Percentiles rank a stretch among this genome's conserved stretches.
phyloP scores from a whole-genome alignment of 2,888 invertebrate genomes.

The Apamea epomidion region DNA sequence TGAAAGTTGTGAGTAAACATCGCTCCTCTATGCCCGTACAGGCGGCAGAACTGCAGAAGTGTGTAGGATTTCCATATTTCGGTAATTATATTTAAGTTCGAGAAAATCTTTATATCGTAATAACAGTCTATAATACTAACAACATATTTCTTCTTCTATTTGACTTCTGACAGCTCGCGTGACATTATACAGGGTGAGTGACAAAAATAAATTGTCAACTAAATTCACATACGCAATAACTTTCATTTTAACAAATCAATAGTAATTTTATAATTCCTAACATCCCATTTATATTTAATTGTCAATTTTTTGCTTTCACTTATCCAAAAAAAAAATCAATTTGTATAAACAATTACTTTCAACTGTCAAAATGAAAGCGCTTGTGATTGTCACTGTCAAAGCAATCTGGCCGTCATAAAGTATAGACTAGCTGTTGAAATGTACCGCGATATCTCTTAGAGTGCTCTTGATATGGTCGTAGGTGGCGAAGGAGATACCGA shows the following conservation, averaged over 20 bases:
- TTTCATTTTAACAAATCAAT: background rate
- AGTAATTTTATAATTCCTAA: too few relatives aligned
- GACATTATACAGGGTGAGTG: constrained; percentile 42
- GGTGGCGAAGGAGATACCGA: constrained; percentile 98
- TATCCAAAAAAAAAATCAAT: background rate
- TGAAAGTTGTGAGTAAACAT: background rate
- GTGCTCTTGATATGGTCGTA: constrained; percentile 95
- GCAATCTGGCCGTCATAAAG: background rate
- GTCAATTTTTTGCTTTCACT: fast-evolving
- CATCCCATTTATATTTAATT: background rate
- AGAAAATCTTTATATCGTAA: constrained; percentile 11
- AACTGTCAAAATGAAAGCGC: constrained; percentile 7
- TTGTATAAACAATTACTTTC: constrained; percentile 12
- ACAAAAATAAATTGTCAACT: background rate
- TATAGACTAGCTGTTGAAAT: constrained; percentile 65
- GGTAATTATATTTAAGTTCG: background rate
- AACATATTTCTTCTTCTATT: background rate
- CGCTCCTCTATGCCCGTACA: background rate
- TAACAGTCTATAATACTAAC: constrained; percentile 20
- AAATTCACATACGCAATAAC: background rate
- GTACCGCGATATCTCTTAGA: constrained; percentile 84
- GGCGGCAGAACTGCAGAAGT: background rate
- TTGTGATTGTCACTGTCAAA: constrained; percentile 5
- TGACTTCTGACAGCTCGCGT: constrained; percentile 22
- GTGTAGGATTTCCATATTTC: background rate